Percentiles rank a stretch among this genome's conserved stretches.
Conservation (phyloP, 1,140 invertebrate genomes). For the Ptiloglossa arizonensis region DNA sequence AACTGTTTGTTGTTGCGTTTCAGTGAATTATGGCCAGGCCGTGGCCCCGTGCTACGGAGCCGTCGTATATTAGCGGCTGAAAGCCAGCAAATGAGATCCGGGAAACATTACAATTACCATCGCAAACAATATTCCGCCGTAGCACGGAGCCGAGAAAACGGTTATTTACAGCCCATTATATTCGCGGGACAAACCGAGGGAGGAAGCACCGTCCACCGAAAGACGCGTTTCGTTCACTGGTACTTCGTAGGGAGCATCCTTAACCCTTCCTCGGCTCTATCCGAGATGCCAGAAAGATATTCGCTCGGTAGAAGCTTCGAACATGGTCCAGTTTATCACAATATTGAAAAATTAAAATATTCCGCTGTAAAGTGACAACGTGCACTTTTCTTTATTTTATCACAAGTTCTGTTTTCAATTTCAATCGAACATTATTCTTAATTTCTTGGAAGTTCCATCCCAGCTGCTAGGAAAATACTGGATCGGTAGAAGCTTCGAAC, state of each 20-base stretch:
- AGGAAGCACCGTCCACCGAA: slow-evolving; percentile 33
- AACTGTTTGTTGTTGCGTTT: slow-evolving; percentile 75
- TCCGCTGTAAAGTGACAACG: no score
- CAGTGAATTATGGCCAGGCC: slow-evolving; percentile 70
- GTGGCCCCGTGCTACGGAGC: slow-evolving; percentile 60
- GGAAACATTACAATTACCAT: slow-evolving; percentile 77
- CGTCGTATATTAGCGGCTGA: slow-evolving; percentile 73
- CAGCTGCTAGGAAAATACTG: no score
- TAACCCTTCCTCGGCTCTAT: not conserved
- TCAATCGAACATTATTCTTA: no score
- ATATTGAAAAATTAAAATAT: no score
- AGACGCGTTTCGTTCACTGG: slow-evolving; percentile 33
- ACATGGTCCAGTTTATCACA: no score
- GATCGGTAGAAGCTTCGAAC: no score
- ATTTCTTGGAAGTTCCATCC: no score
- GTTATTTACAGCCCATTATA: slow-evolving; percentile 74
- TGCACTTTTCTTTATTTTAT: no score
- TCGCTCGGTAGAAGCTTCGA: no score
- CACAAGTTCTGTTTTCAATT: no score
- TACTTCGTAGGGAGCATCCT: not conserved
- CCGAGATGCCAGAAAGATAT: no score
- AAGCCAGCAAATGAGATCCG: slow-evolving; percentile 76
- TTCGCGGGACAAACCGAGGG: slow-evolving; percentile 43
- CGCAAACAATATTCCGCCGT: slow-evolving; percentile 72
- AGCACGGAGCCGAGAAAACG: slow-evolving; percentile 56